Conservation (phyloP, 2,888 invertebrate genomes). For the Cepaea hortensis region DNA sequence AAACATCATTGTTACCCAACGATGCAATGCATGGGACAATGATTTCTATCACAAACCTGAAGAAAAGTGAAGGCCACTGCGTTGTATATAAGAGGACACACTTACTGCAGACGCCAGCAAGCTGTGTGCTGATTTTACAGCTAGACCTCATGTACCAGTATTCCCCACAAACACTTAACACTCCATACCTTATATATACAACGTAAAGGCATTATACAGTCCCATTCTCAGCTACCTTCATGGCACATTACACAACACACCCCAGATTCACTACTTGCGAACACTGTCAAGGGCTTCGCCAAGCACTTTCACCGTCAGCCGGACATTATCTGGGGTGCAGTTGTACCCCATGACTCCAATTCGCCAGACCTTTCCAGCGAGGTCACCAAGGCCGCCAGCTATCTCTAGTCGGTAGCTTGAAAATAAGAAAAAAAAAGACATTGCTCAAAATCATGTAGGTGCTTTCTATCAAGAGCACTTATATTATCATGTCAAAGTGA, state of each 20-base stretch:
- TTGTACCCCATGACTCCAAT: conserved; percentile 92
- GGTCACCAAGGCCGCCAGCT: conserved; percentile 89
- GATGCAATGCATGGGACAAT: too few relatives aligned
- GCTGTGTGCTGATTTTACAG: too few relatives aligned
- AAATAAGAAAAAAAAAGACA: not conserved
- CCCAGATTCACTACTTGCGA: not conserved
- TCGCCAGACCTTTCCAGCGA: conserved; percentile 86
- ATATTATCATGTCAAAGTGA: not conserved
- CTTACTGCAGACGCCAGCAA: too few relatives aligned
- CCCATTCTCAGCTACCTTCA: not conserved
- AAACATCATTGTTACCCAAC: too few relatives aligned
- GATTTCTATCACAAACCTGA: too few relatives aligned
- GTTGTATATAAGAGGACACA: too few relatives aligned
- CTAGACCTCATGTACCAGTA: too few relatives aligned
- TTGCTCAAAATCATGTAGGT: not conserved
- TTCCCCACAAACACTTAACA: too few relatives aligned
- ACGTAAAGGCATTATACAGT: too few relatives aligned
- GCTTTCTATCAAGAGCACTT: not conserved
- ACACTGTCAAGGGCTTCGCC: conserved; percentile 59
- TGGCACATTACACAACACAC: not conserved
- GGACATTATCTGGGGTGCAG: conserved; percentile 77
- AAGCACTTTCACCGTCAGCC: conserved; percentile 73
- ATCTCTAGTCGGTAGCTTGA: conserved; percentile 84
- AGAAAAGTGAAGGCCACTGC: too few relatives aligned
- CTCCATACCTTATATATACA: too few relatives aligned